phyloP scores from a whole-genome alignment of 2,888 invertebrate species.

The Gymnoscelis rufifasciata region DNA sequence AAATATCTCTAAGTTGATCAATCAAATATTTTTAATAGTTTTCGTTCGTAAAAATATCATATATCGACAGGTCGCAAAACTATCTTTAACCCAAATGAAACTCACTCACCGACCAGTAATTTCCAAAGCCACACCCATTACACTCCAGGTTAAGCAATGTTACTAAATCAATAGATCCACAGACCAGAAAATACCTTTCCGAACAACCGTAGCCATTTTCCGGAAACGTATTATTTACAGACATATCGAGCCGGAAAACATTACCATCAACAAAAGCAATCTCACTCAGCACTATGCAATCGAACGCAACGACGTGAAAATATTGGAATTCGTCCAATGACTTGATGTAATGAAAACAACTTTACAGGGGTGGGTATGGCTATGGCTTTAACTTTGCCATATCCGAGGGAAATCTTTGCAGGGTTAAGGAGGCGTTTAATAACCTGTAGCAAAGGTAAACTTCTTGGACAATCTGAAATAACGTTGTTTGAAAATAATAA shows the following conservation, averaged over 20 bases:
- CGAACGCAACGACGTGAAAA: slow-evolving; percentile 65
- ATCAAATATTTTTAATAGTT: no score
- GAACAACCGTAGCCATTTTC: slow-evolving; percentile 13
- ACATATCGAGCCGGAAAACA: slow-evolving; percentile 38
- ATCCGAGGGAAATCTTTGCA: slow-evolving; percentile 67
- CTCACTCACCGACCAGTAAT: no score
- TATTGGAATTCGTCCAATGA: slow-evolving; percentile 74
- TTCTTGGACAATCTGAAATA: no score
- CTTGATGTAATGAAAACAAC: slow-evolving; percentile 73
- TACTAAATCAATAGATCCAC: slow-evolving; percentile 8
- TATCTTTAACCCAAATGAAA: no score
- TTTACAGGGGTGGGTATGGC: slow-evolving; percentile 46
- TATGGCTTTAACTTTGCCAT: slow-evolving; percentile 60
- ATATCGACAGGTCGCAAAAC: no score
- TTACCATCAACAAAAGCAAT: slow-evolving; percentile 54
- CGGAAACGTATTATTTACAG: slow-evolving; percentile 25
- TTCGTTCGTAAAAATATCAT: no score
- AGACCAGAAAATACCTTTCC: slow-evolving; percentile 11
- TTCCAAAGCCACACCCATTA: no score
- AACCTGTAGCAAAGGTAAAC: background rate
- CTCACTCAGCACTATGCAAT: slow-evolving; percentile 52
- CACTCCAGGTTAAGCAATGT: background rate
- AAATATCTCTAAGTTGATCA: no score
- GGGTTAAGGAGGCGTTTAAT: slow-evolving; percentile 44
- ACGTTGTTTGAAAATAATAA: no score